phyloP scores from a whole-genome alignment of 2,888 invertebrate species.

The Cosmia trapezina region DNA sequence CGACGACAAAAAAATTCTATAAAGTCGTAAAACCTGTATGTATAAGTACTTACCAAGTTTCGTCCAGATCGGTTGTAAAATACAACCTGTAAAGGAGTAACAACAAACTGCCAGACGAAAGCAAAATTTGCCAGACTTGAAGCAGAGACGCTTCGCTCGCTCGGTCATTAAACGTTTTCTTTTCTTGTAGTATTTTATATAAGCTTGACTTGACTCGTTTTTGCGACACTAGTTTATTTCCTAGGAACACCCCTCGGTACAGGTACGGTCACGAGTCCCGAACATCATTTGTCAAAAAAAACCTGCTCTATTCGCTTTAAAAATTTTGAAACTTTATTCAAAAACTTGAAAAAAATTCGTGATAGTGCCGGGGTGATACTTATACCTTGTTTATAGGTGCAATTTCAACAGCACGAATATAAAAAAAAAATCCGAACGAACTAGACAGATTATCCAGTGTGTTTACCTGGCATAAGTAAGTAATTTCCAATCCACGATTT shows the following conservation, averaged over 20 bases:
- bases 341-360: background rate
- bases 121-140: too few species aligned
- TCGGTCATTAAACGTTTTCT: background rate
- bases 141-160: too few species aligned
- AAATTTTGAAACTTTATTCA: background rate
- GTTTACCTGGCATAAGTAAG: background rate
- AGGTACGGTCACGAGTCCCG: too few species aligned
- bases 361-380: background rate
- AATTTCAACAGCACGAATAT: conserved; percentile 10
- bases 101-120: too few species aligned
- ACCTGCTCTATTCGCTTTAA: background rate
- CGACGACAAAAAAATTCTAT: too few species aligned
- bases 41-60: too few species aligned
- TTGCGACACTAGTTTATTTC: background rate
- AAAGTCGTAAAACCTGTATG: too few species aligned
- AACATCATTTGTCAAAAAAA: background rate
- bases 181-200: background rate
- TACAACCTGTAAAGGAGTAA: too few species aligned
- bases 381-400: background rate
- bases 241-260: background rate
- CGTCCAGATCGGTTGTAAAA: too few species aligned
- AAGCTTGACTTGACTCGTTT: background rate
- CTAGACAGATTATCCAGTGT: background rate
- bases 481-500: conserved; percentile 7
- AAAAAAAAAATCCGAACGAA: background rate